Conservation (phyloP, 1,140 invertebrate genomes). For the Temnothorax curvispinosus region DNA sequence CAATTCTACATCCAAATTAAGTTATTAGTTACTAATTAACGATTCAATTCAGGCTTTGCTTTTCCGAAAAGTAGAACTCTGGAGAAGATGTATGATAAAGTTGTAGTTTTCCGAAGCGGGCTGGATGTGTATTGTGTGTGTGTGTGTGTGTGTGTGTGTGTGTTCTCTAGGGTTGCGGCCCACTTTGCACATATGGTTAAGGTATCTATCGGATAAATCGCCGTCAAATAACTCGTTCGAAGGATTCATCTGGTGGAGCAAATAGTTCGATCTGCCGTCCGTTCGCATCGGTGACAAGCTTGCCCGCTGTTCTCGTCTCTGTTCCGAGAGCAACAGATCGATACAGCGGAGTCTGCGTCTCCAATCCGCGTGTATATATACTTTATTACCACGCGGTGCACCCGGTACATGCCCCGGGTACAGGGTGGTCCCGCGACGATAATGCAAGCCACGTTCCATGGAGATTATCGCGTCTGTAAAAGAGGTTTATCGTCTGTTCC, state of each 20-base stretch:
- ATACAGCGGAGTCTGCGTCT: conserved; percentile 86
- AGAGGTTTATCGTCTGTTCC: conserved; percentile 31
- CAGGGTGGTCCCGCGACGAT: conserved; percentile 55
- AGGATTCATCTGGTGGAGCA: conserved; percentile 40
- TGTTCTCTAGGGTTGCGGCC: neutral
- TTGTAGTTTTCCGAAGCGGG: neutral
- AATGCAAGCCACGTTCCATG: conserved; percentile 54
- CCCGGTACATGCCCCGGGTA: conserved; percentile 70
- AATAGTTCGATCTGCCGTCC: conserved; percentile 46
- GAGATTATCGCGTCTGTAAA: conserved; percentile 38
- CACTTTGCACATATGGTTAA: conserved; percentile 14
- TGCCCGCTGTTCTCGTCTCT: conserved; percentile 68
- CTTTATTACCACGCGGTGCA: conserved; percentile 77
- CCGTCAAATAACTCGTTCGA: conserved; percentile 45
- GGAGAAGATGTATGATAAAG: neutral
- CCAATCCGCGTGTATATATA: conserved; percentile 78
- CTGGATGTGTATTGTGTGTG: neutral
- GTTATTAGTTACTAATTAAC: neutral
- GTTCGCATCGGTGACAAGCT: conserved; percentile 58
- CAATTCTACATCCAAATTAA: neutral
- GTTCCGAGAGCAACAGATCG: conserved; percentile 77
- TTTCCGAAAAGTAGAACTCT: neutral
- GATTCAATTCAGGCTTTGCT: neutral
- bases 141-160: no score
- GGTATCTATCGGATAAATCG: conserved; percentile 39